Evolutionary conservation across 2,888 invertebrate genomes (phyloP).

Genomic region (Eilema depressum): DNA sequence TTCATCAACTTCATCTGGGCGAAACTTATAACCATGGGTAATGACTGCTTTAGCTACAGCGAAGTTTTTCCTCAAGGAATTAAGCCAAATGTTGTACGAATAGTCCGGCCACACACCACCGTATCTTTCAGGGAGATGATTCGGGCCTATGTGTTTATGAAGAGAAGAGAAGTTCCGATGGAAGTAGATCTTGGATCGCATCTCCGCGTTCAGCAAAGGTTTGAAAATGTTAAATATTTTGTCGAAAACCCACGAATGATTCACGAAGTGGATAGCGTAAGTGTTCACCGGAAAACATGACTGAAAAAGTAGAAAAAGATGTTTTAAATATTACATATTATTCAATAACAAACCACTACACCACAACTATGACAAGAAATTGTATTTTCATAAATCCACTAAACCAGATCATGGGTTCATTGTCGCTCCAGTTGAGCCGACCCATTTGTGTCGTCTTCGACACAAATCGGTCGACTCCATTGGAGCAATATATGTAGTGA

Average conservation of each 20-base stretch:
- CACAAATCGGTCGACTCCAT: too few species aligned
- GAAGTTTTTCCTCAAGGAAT: conserved; percentile 86
- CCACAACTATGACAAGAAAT: too few species aligned
- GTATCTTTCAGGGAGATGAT: conserved; percentile 90
- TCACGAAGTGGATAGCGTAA: conserved; percentile 91
- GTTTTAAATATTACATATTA: too few species aligned
- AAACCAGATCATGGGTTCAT: too few species aligned
- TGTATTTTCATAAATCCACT: too few species aligned
- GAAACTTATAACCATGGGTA: conserved; percentile 88
- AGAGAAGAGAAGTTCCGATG: conserved; percentile 92
- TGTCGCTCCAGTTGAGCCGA: too few species aligned
- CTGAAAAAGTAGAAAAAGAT: conserved; percentile 71
- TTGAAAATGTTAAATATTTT: conserved; percentile 92
- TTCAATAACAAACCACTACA: too few species aligned
- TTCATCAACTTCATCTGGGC: conserved; percentile 73
- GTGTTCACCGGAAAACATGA: conserved; percentile 91
- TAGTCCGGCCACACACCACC: conserved; percentile 91
- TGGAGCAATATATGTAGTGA: too few species aligned
- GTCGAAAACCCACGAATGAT: conserved; percentile 94
- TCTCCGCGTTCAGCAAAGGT: conserved; percentile 90
- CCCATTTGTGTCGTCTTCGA: too few species aligned
- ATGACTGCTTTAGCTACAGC: conserved; percentile 88
- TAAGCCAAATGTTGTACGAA: conserved; percentile 91
- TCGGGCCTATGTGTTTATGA: conserved; percentile 91
- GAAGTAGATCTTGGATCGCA: conserved; percentile 89